These are phyloP conservation scores for Lepidochrysops patricia DNA, from an alignment of 2,888 invertebrate species.

Conservation along the genomic window DNA sequence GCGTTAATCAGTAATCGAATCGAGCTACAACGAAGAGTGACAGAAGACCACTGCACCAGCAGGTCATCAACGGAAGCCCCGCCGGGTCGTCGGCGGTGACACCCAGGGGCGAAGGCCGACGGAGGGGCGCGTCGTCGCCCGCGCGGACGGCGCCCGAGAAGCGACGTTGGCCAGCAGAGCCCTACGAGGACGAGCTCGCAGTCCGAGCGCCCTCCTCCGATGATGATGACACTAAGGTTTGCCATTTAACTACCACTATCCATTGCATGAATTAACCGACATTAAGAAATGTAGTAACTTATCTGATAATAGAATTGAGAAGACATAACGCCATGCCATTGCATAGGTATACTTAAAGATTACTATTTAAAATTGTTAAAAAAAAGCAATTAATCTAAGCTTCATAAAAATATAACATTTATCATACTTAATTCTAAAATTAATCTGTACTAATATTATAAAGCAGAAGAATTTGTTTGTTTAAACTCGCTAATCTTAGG, in stretches of 20 bases:
- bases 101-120: constrained; percentile 45
- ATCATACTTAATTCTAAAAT: no score
- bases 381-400: not conserved
- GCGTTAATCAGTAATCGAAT: constrained; percentile 22
- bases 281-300: not conserved
- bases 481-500: no score
- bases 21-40: constrained; percentile 18
- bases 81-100: constrained; percentile 30
- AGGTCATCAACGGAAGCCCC: constrained; percentile 65
- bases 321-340: not conserved
- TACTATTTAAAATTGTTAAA: constrained; percentile 5
- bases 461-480: no score
- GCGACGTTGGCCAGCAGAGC: constrained; percentile 79
- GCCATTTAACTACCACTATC: constrained; percentile 30
- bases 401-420: not conserved
- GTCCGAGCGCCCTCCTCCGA: constrained; percentile 46
- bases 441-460: no score
- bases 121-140: constrained; percentile 63
- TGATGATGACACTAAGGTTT: constrained; percentile 61
- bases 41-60: constrained; percentile 29
- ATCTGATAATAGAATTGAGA: not conserved
- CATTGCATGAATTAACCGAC: constrained; percentile 21
- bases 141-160: constrained; percentile 79
- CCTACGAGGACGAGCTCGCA: constrained; percentile 40
- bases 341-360: not conserved